Evolutionary conservation across 2,797 vertebrate genomes (phyloP).

Genomic region (Schizothorax lantsangensis): DNA sequence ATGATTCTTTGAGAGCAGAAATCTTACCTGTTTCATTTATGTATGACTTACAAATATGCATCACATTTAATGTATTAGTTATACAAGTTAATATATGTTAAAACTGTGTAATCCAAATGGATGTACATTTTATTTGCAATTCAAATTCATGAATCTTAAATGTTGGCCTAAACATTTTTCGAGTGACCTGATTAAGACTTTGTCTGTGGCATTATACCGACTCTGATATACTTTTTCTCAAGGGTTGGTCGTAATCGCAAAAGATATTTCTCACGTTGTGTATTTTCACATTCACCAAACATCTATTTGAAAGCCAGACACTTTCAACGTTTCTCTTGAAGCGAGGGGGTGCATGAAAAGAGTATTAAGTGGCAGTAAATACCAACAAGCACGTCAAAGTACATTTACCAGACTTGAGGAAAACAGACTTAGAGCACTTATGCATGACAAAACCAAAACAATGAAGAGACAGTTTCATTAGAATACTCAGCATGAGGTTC

Average conservation of each 20-base stretch:
- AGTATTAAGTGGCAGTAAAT: conserved; percentile 35
- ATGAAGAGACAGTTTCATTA: conserved; percentile 48
- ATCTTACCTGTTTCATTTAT: neutral
- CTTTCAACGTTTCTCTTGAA: neutral
- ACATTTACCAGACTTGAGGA: conserved; percentile 35
- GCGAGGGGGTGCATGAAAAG: conserved; percentile 34
- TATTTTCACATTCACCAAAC: conserved; percentile 22
- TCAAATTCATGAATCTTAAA: neutral
- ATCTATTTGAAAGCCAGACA: conserved; percentile 27
- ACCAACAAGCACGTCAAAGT: conserved; percentile 37
- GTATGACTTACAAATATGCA: neutral
- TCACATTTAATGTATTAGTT: neutral
- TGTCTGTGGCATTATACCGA: neutral
- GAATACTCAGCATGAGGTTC: conserved; percentile 63
- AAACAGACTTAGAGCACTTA: conserved; percentile 37
- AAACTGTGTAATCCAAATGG: neutral
- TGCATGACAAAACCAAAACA: conserved; percentile 58
- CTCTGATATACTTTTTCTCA: neutral
- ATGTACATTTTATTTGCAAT: neutral
- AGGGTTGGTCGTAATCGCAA: neutral
- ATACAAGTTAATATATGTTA: neutral
- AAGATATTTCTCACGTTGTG: neutral
- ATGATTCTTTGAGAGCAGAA: neutral
- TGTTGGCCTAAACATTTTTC: neutral
- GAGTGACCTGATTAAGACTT: neutral